Evolutionary conservation across 2,797 vertebrate genomes (phyloP), one percentile per base, ranked within the genome.

Genomic region (Lepidocolaptes lacrymiger): DNA sequence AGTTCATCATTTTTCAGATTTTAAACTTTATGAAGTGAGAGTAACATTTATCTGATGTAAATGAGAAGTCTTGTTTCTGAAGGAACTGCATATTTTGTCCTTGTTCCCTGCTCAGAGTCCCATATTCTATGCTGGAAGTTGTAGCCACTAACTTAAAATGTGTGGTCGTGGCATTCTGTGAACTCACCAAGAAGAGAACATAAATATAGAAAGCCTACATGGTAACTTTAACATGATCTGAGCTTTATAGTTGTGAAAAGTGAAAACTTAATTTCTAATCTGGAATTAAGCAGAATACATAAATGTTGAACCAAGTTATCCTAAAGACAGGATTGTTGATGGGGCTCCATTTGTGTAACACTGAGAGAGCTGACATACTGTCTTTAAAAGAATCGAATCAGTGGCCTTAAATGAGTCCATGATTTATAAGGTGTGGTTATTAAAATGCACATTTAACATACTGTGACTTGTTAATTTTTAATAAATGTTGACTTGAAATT

Each of bases 41-140:
- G 16, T 36, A 23, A 8, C 12, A 3, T 10, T 77, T 0, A 0
- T 55, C 8, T 41, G 32, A 39, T 6, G 3, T 37, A 32, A 68
- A 30, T 56, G 26, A 36, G 14, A 48, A 32, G 1, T 62, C 46
- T 36, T 64, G 12, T 43, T 20, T 55, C 62, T 74, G 59, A 64
- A 85, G 79, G 24, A 68, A 46, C 28, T 58, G 37, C 59, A 30
- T 39, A 14, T 41, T 62, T 12, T 39, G 59, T 39, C 19, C 3
- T 30, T 3, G 41, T 56, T 89, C 18, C 37, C 34, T 61, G 36
- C 46, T 72, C 17, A 5, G 54, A 58, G 28, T 91, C 17, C 28
- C 15, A 4, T 26, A 10, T 34, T 89, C 34, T 62, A 1, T 8
- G 6, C 18, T 63, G 44, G 44, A n/a, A 77, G 24, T n/a, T 59